A percentile compares a stretch with the other conserved stretches of the same genome.
These are phyloP conservation scores for Speoplatyrhinus poulsoni DNA, from an alignment of 2,113 vertebrate genomes.

Conservation along the genomic window DNA sequence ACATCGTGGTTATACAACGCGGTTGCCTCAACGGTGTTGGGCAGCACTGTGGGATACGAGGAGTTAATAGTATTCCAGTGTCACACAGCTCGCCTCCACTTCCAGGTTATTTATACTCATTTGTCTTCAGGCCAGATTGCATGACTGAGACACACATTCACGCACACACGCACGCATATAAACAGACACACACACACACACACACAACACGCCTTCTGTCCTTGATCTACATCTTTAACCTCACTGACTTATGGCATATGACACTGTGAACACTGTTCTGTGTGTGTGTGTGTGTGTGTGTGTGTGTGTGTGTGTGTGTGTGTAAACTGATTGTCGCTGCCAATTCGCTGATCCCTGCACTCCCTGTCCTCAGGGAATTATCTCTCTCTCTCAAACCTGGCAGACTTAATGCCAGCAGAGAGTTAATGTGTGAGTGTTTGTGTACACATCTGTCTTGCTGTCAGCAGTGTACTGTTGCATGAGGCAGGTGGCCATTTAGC, in stretches of 20 bases:
- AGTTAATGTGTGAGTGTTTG: too few species aligned
- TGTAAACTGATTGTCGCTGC: too few species aligned
- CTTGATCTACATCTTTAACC: slow-evolving; percentile 21
- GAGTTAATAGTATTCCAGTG: slow-evolving; percentile 60
- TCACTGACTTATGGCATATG: slow-evolving; percentile 41
- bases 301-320: too few species aligned
- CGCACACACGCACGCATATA: slow-evolving; percentile 18
- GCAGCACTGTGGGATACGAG: slow-evolving; percentile 45
- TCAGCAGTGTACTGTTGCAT: too few species aligned
- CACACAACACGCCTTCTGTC: slow-evolving; percentile 18
- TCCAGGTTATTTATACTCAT: slow-evolving; percentile 73
- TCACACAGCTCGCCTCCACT: slow-evolving; percentile 57
- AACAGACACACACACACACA: slow-evolving; percentile 12
- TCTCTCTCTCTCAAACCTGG: too few species aligned
- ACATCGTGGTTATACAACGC: slow-evolving; percentile 45
- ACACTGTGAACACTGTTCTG: slow-evolving; percentile 6
- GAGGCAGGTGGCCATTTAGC: too few species aligned
- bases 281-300: too few species aligned
- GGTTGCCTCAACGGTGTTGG: slow-evolving; percentile 58
- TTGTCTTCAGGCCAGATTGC: slow-evolving; percentile 66
- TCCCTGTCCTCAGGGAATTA: too few species aligned
- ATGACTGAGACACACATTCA: slow-evolving; percentile 39
- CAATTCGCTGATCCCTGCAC: too few species aligned
- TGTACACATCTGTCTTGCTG: too few species aligned
- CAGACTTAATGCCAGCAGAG: too few species aligned